Evolutionary conservation across 2,113 vertebrate genomes (phyloP).

Genomic region (Lycaon pictus): DNA sequence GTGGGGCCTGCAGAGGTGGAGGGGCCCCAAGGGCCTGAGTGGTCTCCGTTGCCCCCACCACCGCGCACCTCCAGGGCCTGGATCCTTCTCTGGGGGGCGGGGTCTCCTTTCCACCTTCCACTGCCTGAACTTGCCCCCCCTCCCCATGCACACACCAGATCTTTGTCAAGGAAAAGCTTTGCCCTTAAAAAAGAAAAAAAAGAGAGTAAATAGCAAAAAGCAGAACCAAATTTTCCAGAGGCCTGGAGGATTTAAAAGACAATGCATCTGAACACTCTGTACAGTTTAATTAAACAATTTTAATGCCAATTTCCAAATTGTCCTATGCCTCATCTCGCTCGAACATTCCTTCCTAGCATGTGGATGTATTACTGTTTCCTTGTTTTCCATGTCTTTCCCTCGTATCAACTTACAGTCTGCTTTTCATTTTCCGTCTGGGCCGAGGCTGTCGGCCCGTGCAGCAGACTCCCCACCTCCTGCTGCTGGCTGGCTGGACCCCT

Average conservation of each 20-base stretch:
- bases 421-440: conserved; percentile 78
- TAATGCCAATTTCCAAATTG: conserved; percentile 75
- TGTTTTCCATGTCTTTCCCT: conserved; percentile 71
- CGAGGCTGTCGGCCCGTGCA: conserved; percentile 75
- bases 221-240: conserved; percentile 68
- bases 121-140: not conserved
- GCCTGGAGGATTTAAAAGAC: conserved; percentile 14
- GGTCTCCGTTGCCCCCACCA: too few species aligned
- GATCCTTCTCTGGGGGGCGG: not conserved
- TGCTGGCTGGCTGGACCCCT: too few species aligned
- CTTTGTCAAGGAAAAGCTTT: conserved; percentile 41
- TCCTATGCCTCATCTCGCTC: conserved; percentile 47
- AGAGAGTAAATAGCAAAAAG: not conserved
- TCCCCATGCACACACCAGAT: not conserved
- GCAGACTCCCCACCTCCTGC: not conserved
- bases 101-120: not conserved
- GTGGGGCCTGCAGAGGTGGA: not conserved
- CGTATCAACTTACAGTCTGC: conserved; percentile 66
- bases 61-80: too few species aligned
- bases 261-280: conserved; percentile 57
- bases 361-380: conserved; percentile 60
- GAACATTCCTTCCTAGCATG: conserved; percentile 62
- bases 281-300: conserved; percentile 82
- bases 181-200: not conserved
- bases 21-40: not conserved